Base-by-base conservation (phyloP, 2,113 vertebrate genomes). In the Coturnix japonica region DNA sequence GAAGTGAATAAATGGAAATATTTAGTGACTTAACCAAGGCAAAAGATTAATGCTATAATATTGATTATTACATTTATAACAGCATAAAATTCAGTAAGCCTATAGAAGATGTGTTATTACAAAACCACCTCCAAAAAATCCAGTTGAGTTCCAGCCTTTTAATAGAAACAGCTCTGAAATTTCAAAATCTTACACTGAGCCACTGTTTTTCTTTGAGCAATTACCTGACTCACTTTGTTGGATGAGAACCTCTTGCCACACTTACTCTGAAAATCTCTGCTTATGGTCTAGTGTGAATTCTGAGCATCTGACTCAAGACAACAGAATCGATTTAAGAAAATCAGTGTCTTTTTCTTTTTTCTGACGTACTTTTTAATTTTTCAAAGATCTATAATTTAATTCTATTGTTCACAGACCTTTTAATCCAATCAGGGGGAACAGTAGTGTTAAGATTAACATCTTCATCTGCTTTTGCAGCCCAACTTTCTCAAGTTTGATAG, bases 401-500 rank as follows among this genome's bases (percentile, higher is more conserved):
- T 80, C 69, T 0, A 3, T 77, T 66, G 11, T 79, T 90, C 47
- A 63, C 13, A 78, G 70, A 56, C 22, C 30, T 70, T 91, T 87
- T 74, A 87, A 90, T 82, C 75, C 81, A 80, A 59, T n/a, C 2
- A 5, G 54, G 22, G 15, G 35, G 17, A 88, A 37, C 37, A 66
- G 51, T 28, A 47, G 51, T 30, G n/a, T 78, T 2, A 49, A 67
- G 75, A 95, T 79, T 85, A 96, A 85, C 39, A 61, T 85, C 71
- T 80, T 91, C 77, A 92, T 51, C 54, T 89, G 66, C 65, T 82
- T 89, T 95, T 63, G 46, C 76, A 91, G 35, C 25, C 46, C 26
- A 94, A 47, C 37, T 65, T 93, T 53, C 71, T 44, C 41, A 46
- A 87, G 49, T 87, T 89, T 69, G 71, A 91, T 85, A 95, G 81